Base-by-base conservation (phyloP, 2,113 vertebrate genomes). In the Sminthopsis crassicaudata region DNA sequence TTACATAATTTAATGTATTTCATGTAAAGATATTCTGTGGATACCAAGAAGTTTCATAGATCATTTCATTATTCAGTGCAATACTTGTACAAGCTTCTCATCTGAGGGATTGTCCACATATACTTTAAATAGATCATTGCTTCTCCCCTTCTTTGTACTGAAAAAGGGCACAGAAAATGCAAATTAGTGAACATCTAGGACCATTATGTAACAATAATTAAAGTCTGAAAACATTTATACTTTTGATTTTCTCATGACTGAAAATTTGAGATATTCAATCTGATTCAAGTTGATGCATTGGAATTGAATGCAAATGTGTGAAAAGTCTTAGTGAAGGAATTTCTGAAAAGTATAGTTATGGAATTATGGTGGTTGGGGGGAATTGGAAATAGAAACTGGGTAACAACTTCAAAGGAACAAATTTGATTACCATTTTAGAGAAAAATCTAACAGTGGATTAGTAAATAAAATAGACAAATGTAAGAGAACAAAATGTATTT, bases 71-170 rank as follows among this genome's bases (percentile, higher is more conserved):
- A 52, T 90, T 54, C 88, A 55, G 91, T n/a, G 95, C 96, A 94
- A 94, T 90, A n/a, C 24, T 25, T 91, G 60, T 52, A 89, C 23
- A 57, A 95, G 93, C 30, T 96, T 54, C 93, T 94, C 96, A 36
- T 96, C 93, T 16, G 10, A 30, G 90, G 97, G 92, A 98, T 94
- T 51, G 92, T n/a, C 98, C 95, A 51, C 67, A 53, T 89, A 88
- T 36, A 42, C 96, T 96, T 96, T 98, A 98, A 84, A 96, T 98
- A 11, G 97, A 67, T 46, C 98, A 97, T 50, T 98, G 97, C 36
- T 99, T 99, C 97, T 99, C 98, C 92, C 98, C 98, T 92, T 99
- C 99, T 97, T 97, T 98, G 97, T 98, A 98, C 99, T 99, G 98
- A 54, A 96, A 5, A 0, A 94, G 30, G 54, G 94, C 46, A 94